Conservation (phyloP, 23 tunicate genomes). For the Trididemnum clinides region DNA sequence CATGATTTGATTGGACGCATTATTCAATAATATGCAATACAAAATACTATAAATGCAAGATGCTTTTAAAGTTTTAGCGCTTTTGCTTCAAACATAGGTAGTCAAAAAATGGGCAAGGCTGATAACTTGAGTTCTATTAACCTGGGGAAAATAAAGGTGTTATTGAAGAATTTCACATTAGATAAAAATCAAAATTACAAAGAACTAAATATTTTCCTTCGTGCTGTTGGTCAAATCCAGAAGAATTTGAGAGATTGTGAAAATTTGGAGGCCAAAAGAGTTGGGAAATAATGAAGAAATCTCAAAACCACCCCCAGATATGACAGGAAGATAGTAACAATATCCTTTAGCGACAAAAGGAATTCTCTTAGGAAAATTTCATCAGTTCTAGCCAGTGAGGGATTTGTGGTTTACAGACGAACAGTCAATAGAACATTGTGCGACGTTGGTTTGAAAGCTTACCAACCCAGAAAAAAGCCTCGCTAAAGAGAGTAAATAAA, state of each 20-base stretch:
- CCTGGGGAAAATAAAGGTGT: neutral
- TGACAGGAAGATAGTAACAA: neutral
- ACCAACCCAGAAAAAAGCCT: slow-evolving; percentile 3
- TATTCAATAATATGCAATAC: neutral
- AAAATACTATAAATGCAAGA: neutral
- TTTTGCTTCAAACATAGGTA: neutral
- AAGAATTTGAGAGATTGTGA: neutral
- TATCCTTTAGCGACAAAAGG: neutral
- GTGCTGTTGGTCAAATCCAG: too few relatives aligned
- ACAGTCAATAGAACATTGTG: neutral
- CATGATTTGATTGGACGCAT: neutral
- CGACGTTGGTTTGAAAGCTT: slow-evolving; percentile 15
- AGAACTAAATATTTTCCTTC: neutral
- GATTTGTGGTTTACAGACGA: too few relatives aligned
- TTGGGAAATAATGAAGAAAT: neutral
- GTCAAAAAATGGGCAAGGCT: too few relatives aligned
- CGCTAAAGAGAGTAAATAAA: neutral
- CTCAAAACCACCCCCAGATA: neutral
- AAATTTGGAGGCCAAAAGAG: too few relatives aligned
- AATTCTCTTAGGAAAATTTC: neutral
- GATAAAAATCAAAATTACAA: neutral
- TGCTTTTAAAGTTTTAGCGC: neutral
- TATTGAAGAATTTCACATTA: slow-evolving; percentile 2
- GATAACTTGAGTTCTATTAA: too few relatives aligned
- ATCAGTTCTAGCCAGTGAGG: too few relatives aligned